phyloP scores from a whole-genome alignment of 2,113 vertebrate genomes.

The Aix galericulata region DNA sequence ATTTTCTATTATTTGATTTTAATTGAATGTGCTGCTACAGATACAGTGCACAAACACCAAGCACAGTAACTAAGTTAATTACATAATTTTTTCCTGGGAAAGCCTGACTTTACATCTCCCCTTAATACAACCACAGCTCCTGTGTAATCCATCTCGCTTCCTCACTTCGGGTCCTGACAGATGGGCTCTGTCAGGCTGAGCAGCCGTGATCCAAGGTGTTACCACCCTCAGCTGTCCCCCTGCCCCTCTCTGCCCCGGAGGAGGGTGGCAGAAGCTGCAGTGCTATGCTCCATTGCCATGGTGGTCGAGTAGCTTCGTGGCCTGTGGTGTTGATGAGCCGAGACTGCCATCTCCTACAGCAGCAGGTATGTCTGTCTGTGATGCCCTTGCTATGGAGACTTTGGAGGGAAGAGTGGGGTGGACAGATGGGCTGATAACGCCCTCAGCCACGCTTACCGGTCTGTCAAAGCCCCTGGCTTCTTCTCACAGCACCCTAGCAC shows the following conservation, averaged over 20 bases:
- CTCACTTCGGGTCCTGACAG: constrained; percentile 11
- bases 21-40: constrained; percentile 20
- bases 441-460: neutral
- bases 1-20: constrained; percentile 52
- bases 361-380: neutral
- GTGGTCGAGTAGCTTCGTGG: neutral
- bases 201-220: neutral
- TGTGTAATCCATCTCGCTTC: neutral
- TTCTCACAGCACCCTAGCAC: neutral
- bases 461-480: neutral
- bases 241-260: neutral
- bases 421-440: constrained; percentile 35
- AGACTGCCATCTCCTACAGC: neutral
- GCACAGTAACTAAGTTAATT: neutral
- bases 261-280: neutral
- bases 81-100: neutral
- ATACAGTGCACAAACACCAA: neutral
- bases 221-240: neutral
- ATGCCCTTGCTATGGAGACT: neutral
- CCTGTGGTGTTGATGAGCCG: neutral
- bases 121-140: neutral
- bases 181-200: constrained; percentile 15
- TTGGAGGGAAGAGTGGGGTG: neutral
- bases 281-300: accelerated
- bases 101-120: neutral